Base-by-base conservation (phyloP, 2,113 vertebrate genomes). In the Anarrhichthys ocellatus region DNA sequence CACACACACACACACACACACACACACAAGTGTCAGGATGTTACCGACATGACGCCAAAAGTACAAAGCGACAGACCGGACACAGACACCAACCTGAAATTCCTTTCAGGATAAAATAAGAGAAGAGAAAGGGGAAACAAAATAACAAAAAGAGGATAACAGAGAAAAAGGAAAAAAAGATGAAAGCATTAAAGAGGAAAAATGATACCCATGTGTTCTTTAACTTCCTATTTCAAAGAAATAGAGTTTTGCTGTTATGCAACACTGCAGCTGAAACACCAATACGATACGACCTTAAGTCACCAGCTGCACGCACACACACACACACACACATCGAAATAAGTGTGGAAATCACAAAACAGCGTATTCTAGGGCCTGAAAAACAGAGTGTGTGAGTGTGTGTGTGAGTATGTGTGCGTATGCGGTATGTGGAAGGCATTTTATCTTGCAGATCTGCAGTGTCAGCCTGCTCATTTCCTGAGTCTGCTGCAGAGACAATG, bases 401-500 rank as follows among this genome's bases (percentile, higher is more conserved):
- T 64, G 73, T 38, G 74, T 71, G 77, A 38, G 74, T 71, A 70
- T 18, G 46, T 52, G n/a, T 71, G 11, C 20, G 72, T 70, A 62
- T 78, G 62, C 40, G 83, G 81, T 73, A 86, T 89, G 87, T 87
- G 76, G 78, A 86, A 87, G 82, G 80, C 80, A 89, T 90, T 87
- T 85, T 82, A 91, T 85, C 74, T 78, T 4, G 5, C 70, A 73
- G 86, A 70, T 86, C 73, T 84, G 73, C 77, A 80, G 79, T 73
- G 72, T 90, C 75, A 84, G 86, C 66, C 79, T 69, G 69, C 20
- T 84, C 76, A 86, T 92, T 89, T 90, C 86, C 84, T 86, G 80
- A 78, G 76, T 82, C 63, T 86, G 56, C 76, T 75, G 48, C 66
- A 71, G 42, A 81, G 36, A 76, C 38, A 20, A 17, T 18, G 7